phyloP scores from a whole-genome alignment of 2,888 invertebrate genomes.

The Lissonota sp. region DNA sequence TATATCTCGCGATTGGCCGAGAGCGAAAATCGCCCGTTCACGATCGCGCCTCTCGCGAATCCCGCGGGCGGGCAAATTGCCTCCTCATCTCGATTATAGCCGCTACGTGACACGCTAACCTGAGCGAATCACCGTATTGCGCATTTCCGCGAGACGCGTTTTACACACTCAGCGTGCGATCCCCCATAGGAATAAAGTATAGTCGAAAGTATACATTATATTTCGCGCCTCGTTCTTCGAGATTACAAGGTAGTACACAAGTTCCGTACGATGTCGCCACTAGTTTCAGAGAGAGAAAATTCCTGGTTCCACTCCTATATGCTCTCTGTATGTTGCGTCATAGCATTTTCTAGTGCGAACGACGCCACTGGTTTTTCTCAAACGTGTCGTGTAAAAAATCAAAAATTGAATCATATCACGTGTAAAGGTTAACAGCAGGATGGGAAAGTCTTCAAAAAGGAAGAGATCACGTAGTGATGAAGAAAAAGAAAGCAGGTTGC shows the following conservation, averaged over 20 bases:
- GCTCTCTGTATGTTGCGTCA: slow-evolving; percentile 25
- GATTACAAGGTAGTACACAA: slow-evolving; percentile 2
- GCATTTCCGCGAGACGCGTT: slow-evolving; percentile 26
- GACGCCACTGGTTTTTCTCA: slow-evolving; percentile 29
- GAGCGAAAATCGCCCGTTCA: slow-evolving; percentile 68
- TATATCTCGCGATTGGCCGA: slow-evolving; percentile 77
- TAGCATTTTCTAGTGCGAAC: slow-evolving; percentile 51
- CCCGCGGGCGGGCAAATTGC: slow-evolving; percentile 75
- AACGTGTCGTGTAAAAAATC: slow-evolving; percentile 18
- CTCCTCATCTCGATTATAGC: slow-evolving; percentile 82
- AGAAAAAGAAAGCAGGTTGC: neutral
- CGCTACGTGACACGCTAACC: slow-evolving; percentile 74
- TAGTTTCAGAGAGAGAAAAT: slow-evolving; percentile 3
- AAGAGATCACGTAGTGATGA: slow-evolving; percentile 1
- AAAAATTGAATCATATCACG: slow-evolving; percentile 2
- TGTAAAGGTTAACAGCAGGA: neutral
- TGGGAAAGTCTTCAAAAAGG: slow-evolving; percentile 6
- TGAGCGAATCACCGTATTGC: slow-evolving; percentile 52
- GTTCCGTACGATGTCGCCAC: slow-evolving; percentile 9
- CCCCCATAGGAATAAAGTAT: too few relatives aligned
- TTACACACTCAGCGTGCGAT: neutral
- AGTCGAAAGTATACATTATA: too few relatives aligned
- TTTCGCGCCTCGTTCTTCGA: slow-evolving; percentile 6
- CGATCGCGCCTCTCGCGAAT: slow-evolving; percentile 64
- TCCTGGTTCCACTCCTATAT: neutral